These are phyloP conservation scores for Ophion costatus DNA, from an alignment of 2,888 invertebrate genomes.

Conservation along the genomic window DNA sequence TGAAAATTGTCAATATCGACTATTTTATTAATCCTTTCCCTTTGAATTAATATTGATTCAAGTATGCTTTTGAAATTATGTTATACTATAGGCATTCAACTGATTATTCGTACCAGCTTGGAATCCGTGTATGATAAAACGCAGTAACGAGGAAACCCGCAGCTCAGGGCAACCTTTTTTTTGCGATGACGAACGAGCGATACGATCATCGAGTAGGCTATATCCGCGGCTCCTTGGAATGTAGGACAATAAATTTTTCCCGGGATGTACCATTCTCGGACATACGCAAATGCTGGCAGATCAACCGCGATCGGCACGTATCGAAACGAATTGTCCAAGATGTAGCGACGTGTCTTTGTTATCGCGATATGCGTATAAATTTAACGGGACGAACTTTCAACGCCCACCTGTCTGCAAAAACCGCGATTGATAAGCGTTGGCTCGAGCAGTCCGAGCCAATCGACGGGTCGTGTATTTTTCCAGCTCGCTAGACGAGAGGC, in stretches of 20 bases:
- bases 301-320: conserved; percentile 33
- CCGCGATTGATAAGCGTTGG: conserved; percentile 17
- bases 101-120: background rate
- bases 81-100: background rate
- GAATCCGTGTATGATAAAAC: background rate
- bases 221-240: conserved; percentile 47
- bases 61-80: background rate
- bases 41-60: too few species aligned
- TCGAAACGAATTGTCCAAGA: conserved; percentile 16
- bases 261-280: conserved; percentile 50
- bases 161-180: conserved; percentile 31
- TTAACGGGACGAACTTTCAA: background rate
- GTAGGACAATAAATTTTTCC: conserved; percentile 56
- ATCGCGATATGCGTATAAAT: background rate
- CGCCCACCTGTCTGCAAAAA: conserved; percentile 33
- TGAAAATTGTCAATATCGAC: too few species aligned
- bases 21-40: too few species aligned
- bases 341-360: conserved; percentile 42
- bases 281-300: conserved; percentile 35
- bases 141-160: background rate
- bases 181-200: conserved; percentile 35
- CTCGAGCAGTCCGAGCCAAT: conserved; percentile 9
- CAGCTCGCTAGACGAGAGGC: conserved; percentile 25
- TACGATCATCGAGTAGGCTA: conserved; percentile 60
- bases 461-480: conserved; percentile 39